Evolutionary conservation across 1,140 invertebrate species (phyloP).

Genomic region (Papilio machaon): DNA sequence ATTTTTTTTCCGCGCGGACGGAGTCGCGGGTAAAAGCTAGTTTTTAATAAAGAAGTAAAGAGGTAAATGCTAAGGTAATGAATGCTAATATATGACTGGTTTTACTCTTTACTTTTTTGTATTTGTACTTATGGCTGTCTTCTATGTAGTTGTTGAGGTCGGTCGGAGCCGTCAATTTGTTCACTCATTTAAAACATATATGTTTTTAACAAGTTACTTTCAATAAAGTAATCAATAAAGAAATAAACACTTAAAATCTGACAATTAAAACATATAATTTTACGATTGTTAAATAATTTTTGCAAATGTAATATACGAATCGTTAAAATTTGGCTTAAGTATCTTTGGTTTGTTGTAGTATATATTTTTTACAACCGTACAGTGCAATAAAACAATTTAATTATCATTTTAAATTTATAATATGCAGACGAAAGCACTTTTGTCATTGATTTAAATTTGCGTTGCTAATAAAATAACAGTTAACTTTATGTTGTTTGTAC

Average conservation of each 20-base stretch:
- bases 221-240: neutral
- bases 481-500: neutral
- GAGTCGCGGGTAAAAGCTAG: no score
- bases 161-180: no score
- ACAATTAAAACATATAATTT: neutral
- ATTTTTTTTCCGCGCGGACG: no score
- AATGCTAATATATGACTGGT: no score
- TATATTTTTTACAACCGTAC: neutral
- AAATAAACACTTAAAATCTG: neutral
- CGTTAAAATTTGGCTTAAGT: neutral
- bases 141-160: no score
- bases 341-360: neutral
- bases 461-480: conserved; percentile 1
- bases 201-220: neutral
- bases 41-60: no score
- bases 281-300: neutral
- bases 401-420: neutral
- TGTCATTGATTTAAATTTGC: neutral
- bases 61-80: no score
- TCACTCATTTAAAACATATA: no score
- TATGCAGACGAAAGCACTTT: neutral
- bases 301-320: neutral
- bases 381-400: neutral
- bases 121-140: no score
- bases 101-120: no score